Conservation (phyloP, 2,113 vertebrate genomes). For the Acanthisitta chloris region DNA sequence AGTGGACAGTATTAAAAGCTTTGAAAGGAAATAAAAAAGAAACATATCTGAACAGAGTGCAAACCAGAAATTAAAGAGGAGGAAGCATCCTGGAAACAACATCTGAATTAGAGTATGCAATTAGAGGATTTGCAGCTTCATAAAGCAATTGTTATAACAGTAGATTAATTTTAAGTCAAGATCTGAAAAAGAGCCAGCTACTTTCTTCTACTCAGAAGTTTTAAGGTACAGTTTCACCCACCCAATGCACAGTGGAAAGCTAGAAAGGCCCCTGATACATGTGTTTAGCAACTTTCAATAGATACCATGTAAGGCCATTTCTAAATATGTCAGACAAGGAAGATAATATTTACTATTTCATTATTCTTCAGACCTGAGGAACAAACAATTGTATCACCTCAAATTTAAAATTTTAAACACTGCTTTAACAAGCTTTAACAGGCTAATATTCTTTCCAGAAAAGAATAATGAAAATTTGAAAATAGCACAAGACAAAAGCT, state of each 20-base stretch:
- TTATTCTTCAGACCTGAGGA: neutral
- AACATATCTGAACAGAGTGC: neutral
- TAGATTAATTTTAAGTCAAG: slow-evolving; percentile 9
- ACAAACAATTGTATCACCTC: neutral
- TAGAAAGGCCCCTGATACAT: neutral
- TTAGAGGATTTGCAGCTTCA: slow-evolving; percentile 25
- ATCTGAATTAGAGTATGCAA: neutral
- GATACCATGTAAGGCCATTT: neutral
- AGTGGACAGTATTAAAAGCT: neutral
- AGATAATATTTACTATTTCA: neutral
- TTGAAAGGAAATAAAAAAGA: neutral
- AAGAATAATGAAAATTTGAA: neutral
- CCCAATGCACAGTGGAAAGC: neutral
- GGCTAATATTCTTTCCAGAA: neutral
- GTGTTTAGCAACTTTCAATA: neutral
- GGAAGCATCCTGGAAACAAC: neutral
- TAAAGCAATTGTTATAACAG: slow-evolving; percentile 3
- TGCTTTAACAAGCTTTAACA: neutral
- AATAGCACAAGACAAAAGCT: neutral
- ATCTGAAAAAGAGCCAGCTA: neutral
- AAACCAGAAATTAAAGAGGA: neutral
- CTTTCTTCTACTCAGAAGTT: neutral
- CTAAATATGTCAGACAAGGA: neutral
- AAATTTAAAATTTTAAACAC: neutral
- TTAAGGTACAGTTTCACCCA: neutral